phyloP scores from a whole-genome alignment of 2,888 invertebrate species.

The Eucera pruinosa region DNA sequence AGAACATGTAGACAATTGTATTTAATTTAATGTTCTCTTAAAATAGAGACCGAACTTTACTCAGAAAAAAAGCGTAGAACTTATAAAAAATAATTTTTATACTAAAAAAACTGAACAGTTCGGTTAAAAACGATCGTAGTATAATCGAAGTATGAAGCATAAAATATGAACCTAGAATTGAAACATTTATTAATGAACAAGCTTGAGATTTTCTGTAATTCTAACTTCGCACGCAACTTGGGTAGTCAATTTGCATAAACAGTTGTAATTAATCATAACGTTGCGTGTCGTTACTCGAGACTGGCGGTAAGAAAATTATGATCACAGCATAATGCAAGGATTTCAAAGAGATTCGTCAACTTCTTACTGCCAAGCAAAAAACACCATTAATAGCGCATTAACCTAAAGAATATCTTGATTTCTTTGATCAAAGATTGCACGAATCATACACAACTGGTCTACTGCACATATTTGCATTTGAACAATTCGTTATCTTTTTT shows the following conservation, averaged over 20 bases:
- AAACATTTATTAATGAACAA: not conserved
- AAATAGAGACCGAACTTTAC: too few species aligned
- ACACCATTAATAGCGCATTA: conserved; percentile 40
- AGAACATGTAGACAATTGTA: too few species aligned
- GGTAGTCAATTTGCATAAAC: not conserved
- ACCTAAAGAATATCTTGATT: conserved; percentile 17
- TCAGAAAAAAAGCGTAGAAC: too few species aligned
- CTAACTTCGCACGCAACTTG: not conserved
- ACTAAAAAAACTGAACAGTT: too few species aligned
- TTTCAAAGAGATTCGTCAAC: conserved; percentile 17
- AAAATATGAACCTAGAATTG: not conserved
- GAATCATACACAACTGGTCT: conserved; percentile 44
- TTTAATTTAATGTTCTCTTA: too few species aligned
- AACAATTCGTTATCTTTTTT: conserved; percentile 3
- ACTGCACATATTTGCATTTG: conserved; percentile 37
- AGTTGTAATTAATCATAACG: too few species aligned
- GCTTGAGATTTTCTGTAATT: not conserved
- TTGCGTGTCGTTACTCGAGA: conserved; percentile 18
- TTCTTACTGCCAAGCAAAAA: not conserved
- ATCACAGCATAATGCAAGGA: conserved; percentile 20
- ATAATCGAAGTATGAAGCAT: too few species aligned
- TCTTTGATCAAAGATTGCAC: not conserved
- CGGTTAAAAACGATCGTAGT: too few species aligned
- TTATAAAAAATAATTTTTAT: too few species aligned
- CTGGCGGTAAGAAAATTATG: conserved; percentile 20